Evolutionary conservation across 2,113 vertebrate genomes (phyloP), one percentile per base, ranked within the genome.

Genomic region (Asarcornis scutulata): DNA sequence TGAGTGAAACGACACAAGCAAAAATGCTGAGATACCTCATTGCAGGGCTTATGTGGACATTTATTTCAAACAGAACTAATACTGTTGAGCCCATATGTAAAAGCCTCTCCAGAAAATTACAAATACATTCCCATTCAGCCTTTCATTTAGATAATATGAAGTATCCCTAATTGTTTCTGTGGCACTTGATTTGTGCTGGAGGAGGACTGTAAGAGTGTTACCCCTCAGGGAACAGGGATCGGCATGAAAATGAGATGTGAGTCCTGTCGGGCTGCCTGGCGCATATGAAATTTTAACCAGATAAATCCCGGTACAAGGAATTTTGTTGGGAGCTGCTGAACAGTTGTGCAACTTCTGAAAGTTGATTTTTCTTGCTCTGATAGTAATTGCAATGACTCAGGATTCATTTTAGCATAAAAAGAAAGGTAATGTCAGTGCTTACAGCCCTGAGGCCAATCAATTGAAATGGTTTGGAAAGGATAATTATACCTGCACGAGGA

Each of bases 341-440:
- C 68, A 80, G 84, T 68, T 74, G 62, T 44, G 36, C 32, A 92
- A 93, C 22, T 93, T 91, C 56, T 46, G 36, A 20, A 90, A 95
- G 66, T 79, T 91, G 46, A n/a, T 60, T 93, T 93, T 95, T 86
- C 60, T 26, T 93, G 44, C 83, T 83, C 86, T 73, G 68, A 83
- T 74, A 89, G 80, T 44, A 95, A 77, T 29, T 34, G 64, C 90
- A 96, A 93, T 91, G 86, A 42, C 14, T 91, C n/a, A 55, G 95
- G 91, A 97, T 96, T 96, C 89, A 96, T 94, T 96, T 97, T 93
- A 88, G 23, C 66, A 75, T 89, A 62, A 88, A 90, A 80, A 86
- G 15, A 79, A 10, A 78, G 34, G 62, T 96, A 95, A 97, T 96
- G 95, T 93, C 68, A 31, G 75, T 85, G 73, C 82, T 97, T 89